A percentile compares a stretch with the other conserved stretches of the same genome.
Evolutionary conservation across 1,140 invertebrate genomes (phyloP).

Genomic region (Camponotus pennsylvanicus): DNA sequence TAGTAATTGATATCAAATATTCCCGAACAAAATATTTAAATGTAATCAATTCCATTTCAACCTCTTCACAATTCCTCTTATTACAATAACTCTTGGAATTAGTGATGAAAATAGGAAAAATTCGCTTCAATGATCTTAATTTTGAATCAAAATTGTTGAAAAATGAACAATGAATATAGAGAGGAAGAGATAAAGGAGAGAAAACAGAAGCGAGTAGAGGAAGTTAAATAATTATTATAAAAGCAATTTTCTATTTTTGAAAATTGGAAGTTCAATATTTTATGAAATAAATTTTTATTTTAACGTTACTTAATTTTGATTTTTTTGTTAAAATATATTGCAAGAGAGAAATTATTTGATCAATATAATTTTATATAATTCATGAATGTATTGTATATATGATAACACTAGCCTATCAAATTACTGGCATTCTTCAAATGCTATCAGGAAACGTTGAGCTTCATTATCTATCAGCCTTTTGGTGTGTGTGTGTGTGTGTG

Average conservation of each 20-base stretch:
- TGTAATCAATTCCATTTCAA: constrained; percentile 25
- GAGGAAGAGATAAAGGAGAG: not conserved
- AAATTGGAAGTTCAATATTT: not conserved
- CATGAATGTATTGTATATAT: not conserved
- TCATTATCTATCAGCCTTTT: constrained; percentile 39
- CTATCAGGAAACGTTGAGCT: constrained; percentile 33
- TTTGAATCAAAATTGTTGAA: not conserved
- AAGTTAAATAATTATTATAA: not conserved
- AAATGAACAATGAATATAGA: not conserved
- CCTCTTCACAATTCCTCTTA: not conserved
- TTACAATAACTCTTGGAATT: not conserved
- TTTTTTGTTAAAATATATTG: not conserved
- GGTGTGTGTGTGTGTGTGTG: not conserved
- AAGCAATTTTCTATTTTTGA: not conserved
- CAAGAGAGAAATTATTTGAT: not conserved
- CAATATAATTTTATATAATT: not conserved
- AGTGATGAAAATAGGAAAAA: not conserved
- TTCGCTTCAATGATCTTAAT: not conserved
- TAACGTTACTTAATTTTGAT: not conserved
- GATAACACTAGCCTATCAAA: constrained; percentile 32
- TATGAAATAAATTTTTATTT: not conserved
- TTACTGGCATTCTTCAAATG: constrained; percentile 15
- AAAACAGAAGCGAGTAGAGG: too few species aligned
- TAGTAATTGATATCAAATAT: constrained; percentile 47
- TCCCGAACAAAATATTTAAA: constrained; percentile 3